A percentile compares a stretch with the other conserved stretches of the same genome.
These are phyloP conservation scores for Drosophila anceps DNA, from an alignment of 2,888 invertebrate species.

Conservation along the genomic window DNA sequence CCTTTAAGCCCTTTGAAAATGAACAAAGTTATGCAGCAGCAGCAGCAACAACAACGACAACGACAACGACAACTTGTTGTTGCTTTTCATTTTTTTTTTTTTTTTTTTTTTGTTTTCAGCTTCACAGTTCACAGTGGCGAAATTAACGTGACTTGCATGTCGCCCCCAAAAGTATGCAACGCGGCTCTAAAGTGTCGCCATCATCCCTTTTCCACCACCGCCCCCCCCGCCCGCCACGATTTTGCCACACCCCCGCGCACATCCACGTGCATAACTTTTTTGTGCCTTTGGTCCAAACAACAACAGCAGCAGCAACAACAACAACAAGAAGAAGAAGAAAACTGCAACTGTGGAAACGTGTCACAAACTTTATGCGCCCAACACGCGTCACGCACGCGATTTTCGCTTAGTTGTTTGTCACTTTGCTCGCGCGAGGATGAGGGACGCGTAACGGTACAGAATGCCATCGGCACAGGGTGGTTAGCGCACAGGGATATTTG, in stretches of 20 bases:
- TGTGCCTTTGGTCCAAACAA: conserved; percentile 42
- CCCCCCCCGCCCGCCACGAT: too few species aligned
- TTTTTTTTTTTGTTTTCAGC: conserved; percentile 49
- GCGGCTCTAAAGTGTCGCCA: conserved; percentile 74
- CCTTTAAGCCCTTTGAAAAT: conserved; percentile 72
- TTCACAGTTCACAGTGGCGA: conserved; percentile 72
- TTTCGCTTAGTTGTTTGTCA: conserved; percentile 80
- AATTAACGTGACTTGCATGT: conserved; percentile 79
- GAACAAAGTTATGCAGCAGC: conserved; percentile 58
- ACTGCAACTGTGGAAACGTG: conserved; percentile 78
- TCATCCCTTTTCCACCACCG: conserved; percentile 19
- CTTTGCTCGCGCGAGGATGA: conserved; percentile 38
- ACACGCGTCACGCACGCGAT: conserved; percentile 80
- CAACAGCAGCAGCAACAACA: conserved; percentile 37
- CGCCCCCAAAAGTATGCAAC: conserved; percentile 75
- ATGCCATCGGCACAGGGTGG: conserved; percentile 2
- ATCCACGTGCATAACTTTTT: conserved; percentile 46
- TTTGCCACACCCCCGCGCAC: not conserved
- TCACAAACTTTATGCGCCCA: conserved; percentile 77
- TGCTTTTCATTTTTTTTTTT: conserved; percentile 42
- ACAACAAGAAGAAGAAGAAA: conserved; percentile 34
- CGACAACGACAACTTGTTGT: conserved; percentile 14
- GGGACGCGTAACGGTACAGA: too few species aligned
- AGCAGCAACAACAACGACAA: conserved; percentile 19
- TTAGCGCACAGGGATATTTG: conserved; percentile 5